phyloP scores from a whole-genome alignment of 2,797 vertebrate genomes.

The Myotis planiceps region DNA sequence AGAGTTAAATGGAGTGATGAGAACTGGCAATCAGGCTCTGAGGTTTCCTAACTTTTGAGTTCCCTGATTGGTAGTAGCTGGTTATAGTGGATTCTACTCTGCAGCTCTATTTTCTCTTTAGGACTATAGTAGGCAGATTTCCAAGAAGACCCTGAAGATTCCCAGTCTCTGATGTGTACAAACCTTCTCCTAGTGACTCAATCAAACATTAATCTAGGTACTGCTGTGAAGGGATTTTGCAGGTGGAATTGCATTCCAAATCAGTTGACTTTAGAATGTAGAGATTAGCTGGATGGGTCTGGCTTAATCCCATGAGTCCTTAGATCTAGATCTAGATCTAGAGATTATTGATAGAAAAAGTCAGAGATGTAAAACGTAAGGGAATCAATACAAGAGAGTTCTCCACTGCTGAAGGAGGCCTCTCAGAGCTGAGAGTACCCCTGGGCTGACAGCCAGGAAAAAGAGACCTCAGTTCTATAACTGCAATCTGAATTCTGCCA shows the following conservation, averaged over 20 bases:
- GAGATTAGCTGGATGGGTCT: not conserved
- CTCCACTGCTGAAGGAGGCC: not conserved
- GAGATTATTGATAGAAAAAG: not conserved
- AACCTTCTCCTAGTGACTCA: not conserved
- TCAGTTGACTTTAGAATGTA: not conserved
- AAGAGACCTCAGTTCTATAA: not conserved
- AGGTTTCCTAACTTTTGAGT: not conserved
- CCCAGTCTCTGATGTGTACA: not conserved
- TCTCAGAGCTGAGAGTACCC: not conserved
- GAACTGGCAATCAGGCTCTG: not conserved
- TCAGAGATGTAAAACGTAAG: not conserved
- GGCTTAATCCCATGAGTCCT: not conserved
- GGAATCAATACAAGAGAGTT: not conserved
- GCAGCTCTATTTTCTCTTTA: not conserved
- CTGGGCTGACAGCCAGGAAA: not conserved
- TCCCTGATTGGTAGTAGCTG: not conserved
- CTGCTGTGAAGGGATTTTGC: not conserved
- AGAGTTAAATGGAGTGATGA: not conserved
- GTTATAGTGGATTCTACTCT: not conserved
- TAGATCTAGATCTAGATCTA: not conserved
- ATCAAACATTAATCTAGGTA: not conserved
- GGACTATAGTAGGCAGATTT: not conserved
- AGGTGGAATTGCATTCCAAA: not conserved
- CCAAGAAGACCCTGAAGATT: not conserved
- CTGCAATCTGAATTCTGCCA: not conserved